phyloP scores from a whole-genome alignment of 2,888 invertebrate genomes.

The Desoria tigrina region DNA sequence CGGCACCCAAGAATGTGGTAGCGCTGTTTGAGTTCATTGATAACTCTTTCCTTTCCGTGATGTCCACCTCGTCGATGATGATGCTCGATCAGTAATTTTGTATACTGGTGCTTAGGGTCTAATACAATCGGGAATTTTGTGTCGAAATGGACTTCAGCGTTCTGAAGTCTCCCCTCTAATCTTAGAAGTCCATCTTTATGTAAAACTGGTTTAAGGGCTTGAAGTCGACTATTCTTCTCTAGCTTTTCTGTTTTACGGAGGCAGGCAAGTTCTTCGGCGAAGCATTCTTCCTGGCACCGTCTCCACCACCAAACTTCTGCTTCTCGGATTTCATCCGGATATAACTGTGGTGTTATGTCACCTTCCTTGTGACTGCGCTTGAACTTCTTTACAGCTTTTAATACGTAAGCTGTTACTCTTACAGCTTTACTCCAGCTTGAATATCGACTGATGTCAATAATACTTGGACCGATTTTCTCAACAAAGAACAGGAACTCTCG shows the following conservation, averaged over 20 bases:
- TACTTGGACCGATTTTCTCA: not conserved
- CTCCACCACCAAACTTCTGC: not conserved
- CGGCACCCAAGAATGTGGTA: constrained; percentile 20
- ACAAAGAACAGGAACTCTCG: no score
- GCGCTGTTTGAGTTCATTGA: constrained; percentile 17
- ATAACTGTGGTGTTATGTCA: no score
- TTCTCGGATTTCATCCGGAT: not conserved
- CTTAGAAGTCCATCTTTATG: not conserved
- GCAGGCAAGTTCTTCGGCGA: constrained; percentile 15
- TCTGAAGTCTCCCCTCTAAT: constrained; percentile 3
- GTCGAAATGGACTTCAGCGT: not conserved
- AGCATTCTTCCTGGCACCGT: constrained; percentile 15
- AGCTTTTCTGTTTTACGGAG: not conserved
- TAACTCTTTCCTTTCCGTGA: constrained; percentile 23
- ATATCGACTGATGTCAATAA: not conserved
- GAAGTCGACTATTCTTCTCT: not conserved
- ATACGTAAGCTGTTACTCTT: not conserved
- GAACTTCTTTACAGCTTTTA: not conserved
- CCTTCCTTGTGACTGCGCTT: no score
- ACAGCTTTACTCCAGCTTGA: not conserved
- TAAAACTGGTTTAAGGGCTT: constrained; percentile 10
- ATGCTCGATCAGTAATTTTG: constrained; percentile 5
- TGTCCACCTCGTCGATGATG: constrained; percentile 21
- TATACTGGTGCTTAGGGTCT: constrained; percentile 19
- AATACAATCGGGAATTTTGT: constrained; percentile 22